phyloP scores from a whole-genome alignment of 1,140 invertebrate genomes.

The Penaeus chinensis region DNA sequence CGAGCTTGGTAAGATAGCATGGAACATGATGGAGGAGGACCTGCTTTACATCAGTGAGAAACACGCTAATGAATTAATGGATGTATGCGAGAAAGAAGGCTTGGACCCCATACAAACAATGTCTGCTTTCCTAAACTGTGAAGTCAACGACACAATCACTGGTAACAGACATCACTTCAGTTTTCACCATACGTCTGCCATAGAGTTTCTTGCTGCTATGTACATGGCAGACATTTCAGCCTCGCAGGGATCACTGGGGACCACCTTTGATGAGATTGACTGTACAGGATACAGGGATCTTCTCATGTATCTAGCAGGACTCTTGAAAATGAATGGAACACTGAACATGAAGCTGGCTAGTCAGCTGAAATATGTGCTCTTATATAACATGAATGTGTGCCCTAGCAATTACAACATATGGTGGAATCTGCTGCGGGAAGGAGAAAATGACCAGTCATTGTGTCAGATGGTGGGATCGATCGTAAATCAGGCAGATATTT shows the following conservation, averaged over 20 bases:
- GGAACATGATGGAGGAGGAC: constrained; percentile 55
- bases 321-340: constrained; percentile 29
- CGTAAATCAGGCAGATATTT: constrained; percentile 9
- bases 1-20: constrained; percentile 43
- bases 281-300: constrained; percentile 34
- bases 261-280: background rate
- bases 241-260: constrained; percentile 3
- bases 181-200: constrained; percentile 48
- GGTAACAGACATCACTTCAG: constrained; percentile 44
- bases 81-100: constrained; percentile 40
- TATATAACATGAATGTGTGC: background rate
- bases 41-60: constrained; percentile 33
- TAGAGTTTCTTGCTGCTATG: constrained; percentile 51
- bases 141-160: constrained; percentile 37
- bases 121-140: constrained; percentile 57
- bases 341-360: constrained; percentile 33
- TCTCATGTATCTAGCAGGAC: constrained; percentile 41
- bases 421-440: constrained; percentile 37
- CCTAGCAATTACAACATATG: background rate
- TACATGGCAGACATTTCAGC: constrained; percentile 28
- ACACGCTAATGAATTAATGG: constrained; percentile 40
- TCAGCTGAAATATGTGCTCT: constrained; percentile 15
- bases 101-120: constrained; percentile 57
- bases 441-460: constrained; percentile 23
- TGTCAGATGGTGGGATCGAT: constrained; percentile 23